Percentiles rank a stretch among this genome's conserved stretches.
These are phyloP conservation scores for Rhopalosiphum padi DNA, from an alignment of 1,140 invertebrate species.

Conservation along the genomic window DNA sequence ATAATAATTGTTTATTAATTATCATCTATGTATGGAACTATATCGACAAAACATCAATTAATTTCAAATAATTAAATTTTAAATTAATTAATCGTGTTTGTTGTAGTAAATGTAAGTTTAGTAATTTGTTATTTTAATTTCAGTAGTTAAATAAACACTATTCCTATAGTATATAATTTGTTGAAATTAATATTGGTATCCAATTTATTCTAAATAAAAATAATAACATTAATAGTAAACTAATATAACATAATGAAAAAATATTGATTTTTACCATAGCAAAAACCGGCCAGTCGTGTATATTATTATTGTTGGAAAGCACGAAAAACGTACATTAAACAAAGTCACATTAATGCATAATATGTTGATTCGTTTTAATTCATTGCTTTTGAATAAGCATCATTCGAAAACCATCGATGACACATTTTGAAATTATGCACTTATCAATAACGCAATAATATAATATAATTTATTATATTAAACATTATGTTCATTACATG, in stretches of 20 bases:
- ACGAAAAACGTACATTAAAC: not conserved
- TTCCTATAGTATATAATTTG: not conserved
- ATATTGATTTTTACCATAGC: not conserved
- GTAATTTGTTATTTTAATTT: not conserved
- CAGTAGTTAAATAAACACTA: not conserved
- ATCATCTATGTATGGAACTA: not conserved
- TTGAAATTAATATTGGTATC: too few relatives aligned
- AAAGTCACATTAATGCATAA: not conserved
- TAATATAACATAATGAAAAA: too few relatives aligned
- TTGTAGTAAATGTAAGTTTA: not conserved
- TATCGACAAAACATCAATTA: not conserved
- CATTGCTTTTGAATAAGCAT: not conserved
- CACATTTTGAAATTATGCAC: not conserved
- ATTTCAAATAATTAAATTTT: too few relatives aligned
- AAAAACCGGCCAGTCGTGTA: not conserved
- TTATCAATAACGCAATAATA: not conserved
- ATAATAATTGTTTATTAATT: not conserved
- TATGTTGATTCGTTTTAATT: not conserved
- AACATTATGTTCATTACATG: too few relatives aligned
- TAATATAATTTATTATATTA: too few relatives aligned
- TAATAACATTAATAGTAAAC: too few relatives aligned
- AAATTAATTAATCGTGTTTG: not conserved
- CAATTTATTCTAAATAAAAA: too few relatives aligned
- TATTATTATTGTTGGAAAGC: not conserved
- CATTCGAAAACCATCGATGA: not conserved